phyloP scores from a whole-genome alignment of 2,888 invertebrate genomes.

The Cephus pygmeus region DNA sequence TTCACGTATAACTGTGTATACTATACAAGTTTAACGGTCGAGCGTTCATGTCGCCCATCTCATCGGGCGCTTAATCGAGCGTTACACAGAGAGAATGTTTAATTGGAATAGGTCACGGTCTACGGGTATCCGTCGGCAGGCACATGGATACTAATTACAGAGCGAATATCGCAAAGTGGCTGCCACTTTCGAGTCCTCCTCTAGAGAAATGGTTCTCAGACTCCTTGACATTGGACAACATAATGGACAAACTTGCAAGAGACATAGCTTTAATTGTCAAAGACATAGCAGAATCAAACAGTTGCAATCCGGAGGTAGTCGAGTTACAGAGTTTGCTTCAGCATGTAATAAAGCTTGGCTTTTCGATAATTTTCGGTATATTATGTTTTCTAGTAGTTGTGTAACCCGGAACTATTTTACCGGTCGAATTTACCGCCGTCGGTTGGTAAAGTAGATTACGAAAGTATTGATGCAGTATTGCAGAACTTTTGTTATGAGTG shows the following conservation, averaged over 20 bases:
- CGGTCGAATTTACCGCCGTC: background rate
- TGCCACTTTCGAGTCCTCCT: slow-evolving; percentile 39
- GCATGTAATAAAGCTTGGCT: background rate
- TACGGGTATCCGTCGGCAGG: background rate
- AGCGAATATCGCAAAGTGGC: slow-evolving; percentile 55
- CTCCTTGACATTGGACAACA: slow-evolving; percentile 38
- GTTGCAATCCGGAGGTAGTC: slow-evolving; percentile 43
- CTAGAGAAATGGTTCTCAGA: slow-evolving; percentile 51
- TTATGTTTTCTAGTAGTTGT: background rate
- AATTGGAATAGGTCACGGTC: background rate
- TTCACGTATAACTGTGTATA: background rate
- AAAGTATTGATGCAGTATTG: background rate
- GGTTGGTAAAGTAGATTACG: background rate
- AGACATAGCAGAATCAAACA: slow-evolving; percentile 30
- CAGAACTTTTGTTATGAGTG: background rate
- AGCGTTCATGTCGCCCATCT: background rate
- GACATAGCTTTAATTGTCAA: slow-evolving; percentile 44
- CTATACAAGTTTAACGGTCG: background rate
- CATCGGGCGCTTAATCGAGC: background rate
- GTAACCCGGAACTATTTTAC: background rate
- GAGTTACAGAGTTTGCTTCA: background rate
- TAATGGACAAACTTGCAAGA: slow-evolving; percentile 41
- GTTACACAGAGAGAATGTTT: background rate
- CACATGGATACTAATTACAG: slow-evolving; percentile 53
- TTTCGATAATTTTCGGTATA: background rate